Percentiles rank a stretch among this genome's conserved stretches.
phyloP scores from a whole-genome alignment of 2,113 vertebrate genomes.

The Erythrocercus mccallii region DNA sequence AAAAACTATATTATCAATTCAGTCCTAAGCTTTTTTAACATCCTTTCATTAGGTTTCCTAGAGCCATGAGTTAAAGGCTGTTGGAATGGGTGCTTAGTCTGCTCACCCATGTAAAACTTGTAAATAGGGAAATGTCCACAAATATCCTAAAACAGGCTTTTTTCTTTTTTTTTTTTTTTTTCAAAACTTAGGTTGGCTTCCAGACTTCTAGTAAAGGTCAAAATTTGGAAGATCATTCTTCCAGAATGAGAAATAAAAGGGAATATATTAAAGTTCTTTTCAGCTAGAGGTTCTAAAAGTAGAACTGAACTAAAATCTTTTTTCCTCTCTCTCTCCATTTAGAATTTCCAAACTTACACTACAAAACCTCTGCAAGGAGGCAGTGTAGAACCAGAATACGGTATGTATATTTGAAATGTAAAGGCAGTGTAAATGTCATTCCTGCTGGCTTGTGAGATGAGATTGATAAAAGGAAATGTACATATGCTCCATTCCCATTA shows the following conservation, averaged over 20 bases:
- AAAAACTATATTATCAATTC: not conserved
- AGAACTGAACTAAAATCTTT: not conserved
- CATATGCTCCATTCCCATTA: rapidly evolving
- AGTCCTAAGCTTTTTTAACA: not conserved
- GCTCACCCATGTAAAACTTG: not conserved
- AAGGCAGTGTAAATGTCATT: not conserved
- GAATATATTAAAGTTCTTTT: not conserved
- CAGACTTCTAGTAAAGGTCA: not conserved
- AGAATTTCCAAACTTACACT: slow-evolving; percentile 78
- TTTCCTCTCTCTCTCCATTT: not conserved
- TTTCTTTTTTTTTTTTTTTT: not conserved
- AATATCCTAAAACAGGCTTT: too few relatives aligned
- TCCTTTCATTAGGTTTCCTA: not conserved
- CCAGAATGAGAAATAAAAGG: not conserved
- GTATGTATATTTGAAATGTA: slow-evolving; percentile 62
- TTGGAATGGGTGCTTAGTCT: not conserved
- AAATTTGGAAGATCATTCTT: not conserved
- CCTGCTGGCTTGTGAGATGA: not conserved
- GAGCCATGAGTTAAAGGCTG: not conserved
- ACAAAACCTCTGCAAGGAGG: slow-evolving; percentile 59
- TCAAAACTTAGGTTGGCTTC: not conserved
- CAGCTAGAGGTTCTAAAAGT: not conserved
- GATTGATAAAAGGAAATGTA: not conserved
- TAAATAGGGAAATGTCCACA: not conserved
- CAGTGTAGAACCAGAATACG: slow-evolving; percentile 17